These are phyloP conservation scores for Diploptera punctata DNA, from an alignment of 2,888 invertebrate species.

Conservation along the genomic window DNA sequence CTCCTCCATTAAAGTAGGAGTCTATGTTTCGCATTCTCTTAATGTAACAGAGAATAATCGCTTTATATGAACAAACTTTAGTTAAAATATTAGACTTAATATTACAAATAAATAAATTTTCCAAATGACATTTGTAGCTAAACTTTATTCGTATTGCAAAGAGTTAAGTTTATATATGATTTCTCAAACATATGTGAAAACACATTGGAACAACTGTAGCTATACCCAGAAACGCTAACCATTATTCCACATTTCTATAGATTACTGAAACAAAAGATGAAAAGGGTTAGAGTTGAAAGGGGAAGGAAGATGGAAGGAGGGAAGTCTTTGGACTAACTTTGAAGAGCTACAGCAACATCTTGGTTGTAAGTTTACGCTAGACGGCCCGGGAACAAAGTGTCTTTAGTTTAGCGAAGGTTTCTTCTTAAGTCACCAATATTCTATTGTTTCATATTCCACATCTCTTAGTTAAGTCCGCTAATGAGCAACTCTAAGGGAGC, in stretches of 20 bases:
- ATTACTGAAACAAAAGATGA: background rate
- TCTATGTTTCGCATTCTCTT: no score
- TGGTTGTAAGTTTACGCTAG: constrained; percentile 14
- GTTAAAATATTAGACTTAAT: no score
- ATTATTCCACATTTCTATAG: constrained; percentile 12
- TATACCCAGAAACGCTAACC: background rate
- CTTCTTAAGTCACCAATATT: constrained; percentile 11
- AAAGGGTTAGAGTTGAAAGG: background rate
- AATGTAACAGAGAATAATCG: no score
- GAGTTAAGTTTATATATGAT: no score
- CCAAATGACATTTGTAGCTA: no score
- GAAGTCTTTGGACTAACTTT: constrained; percentile 6
- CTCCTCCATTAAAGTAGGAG: no score
- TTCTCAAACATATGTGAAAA: no score
- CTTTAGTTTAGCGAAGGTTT: background rate
- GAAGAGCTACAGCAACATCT: constrained; percentile 3
- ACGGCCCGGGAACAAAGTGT: constrained; percentile 9
- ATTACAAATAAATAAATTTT: no score
- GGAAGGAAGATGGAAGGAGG: background rate
- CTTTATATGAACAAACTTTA: no score
- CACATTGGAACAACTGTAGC: no score
- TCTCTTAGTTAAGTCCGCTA: constrained; percentile 4
- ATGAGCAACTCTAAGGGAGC: background rate
- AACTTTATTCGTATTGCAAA: no score
- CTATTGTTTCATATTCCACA: constrained; percentile 16